Base-by-base conservation (phyloP, 2,888 invertebrate species). In the Himalopsyche anomala region DNA sequence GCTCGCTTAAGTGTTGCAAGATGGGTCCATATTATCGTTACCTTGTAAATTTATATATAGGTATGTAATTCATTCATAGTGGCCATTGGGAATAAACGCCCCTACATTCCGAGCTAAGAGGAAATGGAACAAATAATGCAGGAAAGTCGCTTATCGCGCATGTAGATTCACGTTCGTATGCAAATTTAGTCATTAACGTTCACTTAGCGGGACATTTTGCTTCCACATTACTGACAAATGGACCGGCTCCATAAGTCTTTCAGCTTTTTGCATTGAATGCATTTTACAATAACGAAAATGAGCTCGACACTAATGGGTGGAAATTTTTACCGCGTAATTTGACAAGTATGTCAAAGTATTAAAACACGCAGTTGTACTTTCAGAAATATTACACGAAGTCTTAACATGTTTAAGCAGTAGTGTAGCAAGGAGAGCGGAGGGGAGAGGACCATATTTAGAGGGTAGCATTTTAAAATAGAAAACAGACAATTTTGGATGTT, bases 181-280 rank as follows among this genome's bases (percentile, higher is more conserved):
- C 74, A 74, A 74, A 74, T 74, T 74, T 74, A 74, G 74, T 74
- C 74, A 74, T 74, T 74, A 38, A 36, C 74, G 38, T 74, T 36
- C 74, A 74, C 74, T 74, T 74, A 74, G 74, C 74, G 74, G 74
- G 74, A 74, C 74, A 74, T 74, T 74, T 74, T 74, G 36, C 74
- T 74, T 74, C 74, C 74, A 74, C 74, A 36, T 74, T 36, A 74
- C 74, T 74, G 74, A 74, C 36, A 74, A 74, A 74, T 74, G 74
- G 74, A 74, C 74, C 36, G 74, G 74, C 74, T 15, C 28, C 74
- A 74, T 74, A 74, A 74, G 74, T 74, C 74, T 36, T 74, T 74
- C 15, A 8, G 74, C 74, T 74, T 74, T 74, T 74, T 74, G 28
- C 74, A 74, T 36, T 74, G 38, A 36, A 36, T 74, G 74, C 74